A percentile compares a stretch with the other conserved stretches of the same genome.
Evolutionary conservation across 1,140 invertebrate genomes (phyloP).

Genomic region (Zaprionus davidi): DNA sequence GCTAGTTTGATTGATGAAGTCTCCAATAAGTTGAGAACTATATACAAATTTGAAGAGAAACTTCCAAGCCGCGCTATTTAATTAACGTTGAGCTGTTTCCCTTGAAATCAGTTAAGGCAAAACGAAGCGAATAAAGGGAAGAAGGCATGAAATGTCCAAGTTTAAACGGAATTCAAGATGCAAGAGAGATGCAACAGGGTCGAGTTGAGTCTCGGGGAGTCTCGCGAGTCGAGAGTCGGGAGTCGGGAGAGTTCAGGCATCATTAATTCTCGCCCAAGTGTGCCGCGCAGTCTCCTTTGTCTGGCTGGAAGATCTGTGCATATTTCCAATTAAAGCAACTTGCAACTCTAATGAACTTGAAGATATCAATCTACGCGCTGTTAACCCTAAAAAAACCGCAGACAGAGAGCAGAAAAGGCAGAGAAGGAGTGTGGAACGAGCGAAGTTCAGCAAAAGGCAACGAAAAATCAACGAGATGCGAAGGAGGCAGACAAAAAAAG

Average conservation of each 20-base stretch:
- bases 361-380: conserved; percentile 83
- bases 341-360: conserved; percentile 83
- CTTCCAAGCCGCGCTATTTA: neutral
- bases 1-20: neutral
- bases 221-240: neutral
- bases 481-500: conserved; percentile 21
- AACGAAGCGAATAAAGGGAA: conserved; percentile 10
- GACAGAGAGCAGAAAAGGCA: conserved; percentile 42
- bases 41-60: neutral
- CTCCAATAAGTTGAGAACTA: neutral
- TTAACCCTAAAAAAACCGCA: conserved; percentile 71
- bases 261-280: conserved; percentile 83
- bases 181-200: conserved; percentile 32
- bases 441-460: conserved; percentile 38
- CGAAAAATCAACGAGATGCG: conserved; percentile 21
- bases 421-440: conserved; percentile 31
- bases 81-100: conserved; percentile 35
- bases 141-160: conserved; percentile 50
- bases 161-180: conserved; percentile 69
- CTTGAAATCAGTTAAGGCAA: conserved; percentile 76
- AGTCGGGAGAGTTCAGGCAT: conserved; percentile 53
- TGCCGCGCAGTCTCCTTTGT: conserved; percentile 38
- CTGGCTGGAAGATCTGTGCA: conserved; percentile 53
- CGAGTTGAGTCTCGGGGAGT: neutral
- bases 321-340: conserved; percentile 81